These are phyloP conservation scores for Polypedilum pembai DNA, from an alignment of 1,140 invertebrate species.

Conservation along the genomic window DNA sequence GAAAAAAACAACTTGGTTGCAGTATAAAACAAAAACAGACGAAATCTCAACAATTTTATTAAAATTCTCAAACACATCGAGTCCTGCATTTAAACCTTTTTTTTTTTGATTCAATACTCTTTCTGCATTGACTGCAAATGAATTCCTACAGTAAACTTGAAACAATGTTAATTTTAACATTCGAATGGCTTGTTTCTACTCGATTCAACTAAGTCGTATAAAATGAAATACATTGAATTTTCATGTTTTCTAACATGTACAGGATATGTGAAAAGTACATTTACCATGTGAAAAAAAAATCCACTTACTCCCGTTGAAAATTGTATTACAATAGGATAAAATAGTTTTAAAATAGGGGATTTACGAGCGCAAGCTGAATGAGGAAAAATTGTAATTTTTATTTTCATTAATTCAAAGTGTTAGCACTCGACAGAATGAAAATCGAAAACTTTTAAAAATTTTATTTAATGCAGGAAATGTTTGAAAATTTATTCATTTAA, in stretches of 20 bases:
- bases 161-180: conserved; percentile 7
- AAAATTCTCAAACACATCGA: no score
- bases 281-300: neutral
- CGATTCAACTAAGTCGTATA: no score
- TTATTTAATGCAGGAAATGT: conserved; percentile 1
- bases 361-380: no score
- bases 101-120: neutral
- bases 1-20: no score
- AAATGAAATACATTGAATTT: neutral
- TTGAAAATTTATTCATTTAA: neutral
- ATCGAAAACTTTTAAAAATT: neutral
- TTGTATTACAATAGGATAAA: neutral
- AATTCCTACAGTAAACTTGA: neutral
- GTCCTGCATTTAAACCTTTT: neutral
- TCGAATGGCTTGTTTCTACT: neutral
- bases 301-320: neutral
- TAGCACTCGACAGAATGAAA: neutral
- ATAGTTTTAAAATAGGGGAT: neutral
- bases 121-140: neutral
- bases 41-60: no score
- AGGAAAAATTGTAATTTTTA: neutral
- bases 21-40: no score
- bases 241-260: neutral
- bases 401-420: neutral
- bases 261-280: neutral